Base-by-base conservation (phyloP, 2,888 invertebrate genomes). In the Cancer borealis region DNA sequence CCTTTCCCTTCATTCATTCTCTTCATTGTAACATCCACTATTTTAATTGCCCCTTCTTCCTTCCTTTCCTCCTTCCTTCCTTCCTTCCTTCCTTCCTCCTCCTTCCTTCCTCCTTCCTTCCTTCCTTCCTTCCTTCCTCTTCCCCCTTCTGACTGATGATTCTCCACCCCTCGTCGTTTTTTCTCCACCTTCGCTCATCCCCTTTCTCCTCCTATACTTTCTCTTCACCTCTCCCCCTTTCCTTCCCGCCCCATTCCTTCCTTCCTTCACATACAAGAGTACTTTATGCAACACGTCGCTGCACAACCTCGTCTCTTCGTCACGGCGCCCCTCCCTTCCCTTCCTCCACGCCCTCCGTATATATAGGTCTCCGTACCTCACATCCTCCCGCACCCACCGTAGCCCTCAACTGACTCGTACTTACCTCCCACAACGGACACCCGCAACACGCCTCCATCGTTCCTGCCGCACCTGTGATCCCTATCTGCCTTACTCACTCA, bases 351-450 rank as follows among this genome's bases (percentile, higher is more conserved):
- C 60, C 60, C 60, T 26, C 26, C 73, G 73, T 79, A 79, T 79
- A 79, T 79, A 79, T 79, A 79, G 73, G 73, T 79, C 73, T 26
- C 5, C 26, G 73, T 79, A 30, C 26, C 26, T 79, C 73, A 26
- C 73, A n/a, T 79, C 84, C 84, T 39, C 84, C 84, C 84, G 84
- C 84, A 84, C 39, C 84, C 84, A 84, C 84, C 30, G 84, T 39
- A 14, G 39, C 84, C 84, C 30, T 39, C 73, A 39, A 39, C 30
- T n/a, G 39, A 84, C 14, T 84, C 30, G 12, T 79, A n/a, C 30
- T 10, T 79, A n/a, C 73, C 73, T 79, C 73, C 26, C 73, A 79
- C 73, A 79, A 79, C 73, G 73, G 73, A 60, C 21, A 79, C 39
- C 84, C 39, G 39, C 84, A 39, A 39, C 84, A 84, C 84, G 6